A percentile compares a stretch with the other conserved stretches of the same genome.
These are phyloP conservation scores for Parazoanthus atlanticus DNA, from an alignment of 92 coral and sea anemone genomes.

Conservation along the genomic window DNA sequence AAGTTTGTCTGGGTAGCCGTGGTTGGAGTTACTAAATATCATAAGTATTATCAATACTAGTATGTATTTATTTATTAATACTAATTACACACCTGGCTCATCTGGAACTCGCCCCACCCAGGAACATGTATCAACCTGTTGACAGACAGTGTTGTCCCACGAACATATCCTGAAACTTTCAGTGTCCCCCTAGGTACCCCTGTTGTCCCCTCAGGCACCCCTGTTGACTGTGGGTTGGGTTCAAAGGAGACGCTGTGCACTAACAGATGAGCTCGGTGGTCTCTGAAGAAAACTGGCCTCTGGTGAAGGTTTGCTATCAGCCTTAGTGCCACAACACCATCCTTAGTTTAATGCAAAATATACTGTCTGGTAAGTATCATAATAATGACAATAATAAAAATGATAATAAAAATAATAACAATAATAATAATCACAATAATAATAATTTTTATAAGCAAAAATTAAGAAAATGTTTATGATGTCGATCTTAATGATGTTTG, in stretches of 20 bases:
- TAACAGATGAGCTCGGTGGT: constrained; percentile 80
- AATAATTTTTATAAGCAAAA: background rate
- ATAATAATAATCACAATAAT: background rate
- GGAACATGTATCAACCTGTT: constrained; percentile 89
- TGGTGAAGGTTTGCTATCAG: constrained; percentile 90
- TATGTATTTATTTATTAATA: background rate
- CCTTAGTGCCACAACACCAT: constrained; percentile 84
- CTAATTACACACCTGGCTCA: constrained; percentile 73
- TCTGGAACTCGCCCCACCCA: constrained; percentile 94
- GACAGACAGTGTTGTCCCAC: constrained; percentile 82
- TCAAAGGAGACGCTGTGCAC: constrained; percentile 80
- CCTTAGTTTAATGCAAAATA: constrained; percentile 57
- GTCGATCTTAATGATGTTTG: background rate
- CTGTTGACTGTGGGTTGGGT: constrained; percentile 59
- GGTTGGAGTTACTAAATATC: too few relatives aligned
- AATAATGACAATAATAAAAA: background rate
- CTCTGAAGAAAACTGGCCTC: constrained; percentile 79
- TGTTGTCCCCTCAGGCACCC: constrained; percentile 65
- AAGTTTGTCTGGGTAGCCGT: too few relatives aligned
- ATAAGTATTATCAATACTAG: too few relatives aligned
- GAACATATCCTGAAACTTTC: constrained; percentile 88
- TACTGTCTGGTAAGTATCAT: background rate
- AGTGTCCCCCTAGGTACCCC: constrained; percentile 73
- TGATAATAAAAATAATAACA: background rate
- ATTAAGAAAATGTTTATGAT: too few relatives aligned